Percentiles rank a stretch among this genome's conserved stretches.
phyloP scores from a whole-genome alignment of 2,888 invertebrate genomes.

The Balanococcus diminutus region DNA sequence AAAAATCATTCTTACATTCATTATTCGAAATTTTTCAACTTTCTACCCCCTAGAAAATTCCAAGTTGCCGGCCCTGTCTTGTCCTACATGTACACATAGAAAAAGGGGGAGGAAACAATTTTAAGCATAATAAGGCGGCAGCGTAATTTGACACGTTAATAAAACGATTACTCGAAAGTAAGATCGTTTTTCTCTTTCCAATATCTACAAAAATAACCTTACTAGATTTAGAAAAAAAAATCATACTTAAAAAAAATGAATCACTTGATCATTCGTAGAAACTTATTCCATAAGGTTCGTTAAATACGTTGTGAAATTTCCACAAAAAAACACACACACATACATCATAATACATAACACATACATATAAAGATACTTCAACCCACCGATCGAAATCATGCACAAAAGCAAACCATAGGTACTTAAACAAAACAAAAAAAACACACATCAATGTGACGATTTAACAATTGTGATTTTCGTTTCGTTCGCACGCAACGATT shows the following conservation, averaged over 20 bases:
- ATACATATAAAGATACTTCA: background rate
- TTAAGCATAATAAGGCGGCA: constrained; percentile 23
- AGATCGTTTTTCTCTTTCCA: background rate
- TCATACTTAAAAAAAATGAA: constrained; percentile 1
- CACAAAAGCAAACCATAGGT: background rate
- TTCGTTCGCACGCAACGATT: constrained; percentile 54
- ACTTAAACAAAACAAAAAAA: background rate
- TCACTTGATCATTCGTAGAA: constrained; percentile 36
- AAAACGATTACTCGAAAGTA: background rate
- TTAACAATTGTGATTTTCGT: background rate
- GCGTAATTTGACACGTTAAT: background rate
- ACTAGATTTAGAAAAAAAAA: constrained; percentile 16
- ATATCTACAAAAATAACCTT: background rate
- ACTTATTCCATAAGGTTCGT: constrained; percentile 23
- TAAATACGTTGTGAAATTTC: constrained; percentile 28
- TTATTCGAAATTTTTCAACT: no score
- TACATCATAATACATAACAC: background rate
- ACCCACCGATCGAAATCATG: background rate
- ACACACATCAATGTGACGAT: background rate
- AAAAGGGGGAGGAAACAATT: background rate
- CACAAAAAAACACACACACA: constrained; percentile 2
- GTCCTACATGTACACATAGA: background rate
- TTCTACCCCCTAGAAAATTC: no score
- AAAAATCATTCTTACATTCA: no score
- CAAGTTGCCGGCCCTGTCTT: no score